Percentiles rank a stretch among this genome's conserved stretches.
Conservation (phyloP, 2,113 vertebrate species). For the Circaetus gallicus region DNA sequence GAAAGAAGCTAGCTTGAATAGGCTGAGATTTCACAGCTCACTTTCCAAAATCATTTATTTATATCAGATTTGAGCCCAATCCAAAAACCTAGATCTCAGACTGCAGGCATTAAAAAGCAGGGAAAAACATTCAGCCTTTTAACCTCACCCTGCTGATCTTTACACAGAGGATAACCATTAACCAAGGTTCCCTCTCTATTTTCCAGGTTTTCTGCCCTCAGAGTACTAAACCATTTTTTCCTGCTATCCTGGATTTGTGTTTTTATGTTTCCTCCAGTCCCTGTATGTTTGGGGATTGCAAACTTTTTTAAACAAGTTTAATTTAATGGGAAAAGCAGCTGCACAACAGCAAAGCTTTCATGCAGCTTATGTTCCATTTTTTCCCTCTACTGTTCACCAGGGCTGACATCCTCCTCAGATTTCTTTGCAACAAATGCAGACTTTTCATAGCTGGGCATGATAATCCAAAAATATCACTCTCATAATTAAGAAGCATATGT, state of each 20-base stretch:
- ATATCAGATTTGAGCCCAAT: background rate
- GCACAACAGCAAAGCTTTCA: background rate
- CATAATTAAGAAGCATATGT: background rate
- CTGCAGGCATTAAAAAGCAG: background rate
- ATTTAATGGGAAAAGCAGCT: background rate
- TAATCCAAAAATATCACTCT: background rate
- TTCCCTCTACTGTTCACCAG: background rate
- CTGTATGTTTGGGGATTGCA: background rate
- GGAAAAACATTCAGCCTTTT: background rate
- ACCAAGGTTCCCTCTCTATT: background rate
- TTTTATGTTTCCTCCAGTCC: background rate
- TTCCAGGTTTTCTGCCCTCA: background rate
- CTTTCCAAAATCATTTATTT: background rate
- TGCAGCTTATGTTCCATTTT: background rate
- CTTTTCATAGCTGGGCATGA: background rate
- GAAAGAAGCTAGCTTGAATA: background rate
- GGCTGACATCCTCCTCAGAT: background rate
- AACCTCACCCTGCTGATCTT: background rate
- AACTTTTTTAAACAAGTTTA: background rate
- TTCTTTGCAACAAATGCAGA: background rate
- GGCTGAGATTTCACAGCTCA: background rate
- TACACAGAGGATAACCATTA: background rate
- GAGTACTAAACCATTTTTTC: background rate
- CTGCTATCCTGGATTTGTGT: background rate
- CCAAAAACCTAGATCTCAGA: background rate